Percentiles rank a stretch among this genome's conserved stretches.
Evolutionary conservation across 2,113 vertebrate genomes (phyloP).

Genomic region (Eulemur macaco): DNA sequence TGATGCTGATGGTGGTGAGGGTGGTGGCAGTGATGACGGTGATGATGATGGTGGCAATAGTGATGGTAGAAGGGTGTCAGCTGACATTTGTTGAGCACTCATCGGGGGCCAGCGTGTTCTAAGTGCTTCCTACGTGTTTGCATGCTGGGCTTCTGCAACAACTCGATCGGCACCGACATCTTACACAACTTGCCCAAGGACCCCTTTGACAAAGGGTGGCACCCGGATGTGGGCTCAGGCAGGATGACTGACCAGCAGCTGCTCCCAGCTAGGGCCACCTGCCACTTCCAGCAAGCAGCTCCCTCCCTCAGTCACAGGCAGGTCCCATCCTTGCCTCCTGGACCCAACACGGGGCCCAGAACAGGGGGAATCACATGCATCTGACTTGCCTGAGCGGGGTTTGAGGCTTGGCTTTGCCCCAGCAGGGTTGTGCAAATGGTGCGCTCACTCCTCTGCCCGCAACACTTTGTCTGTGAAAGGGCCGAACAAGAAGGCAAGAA

Average conservation of each 20-base stretch:
- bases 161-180: neutral
- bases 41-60: neutral
- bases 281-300: neutral
- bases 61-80: neutral
- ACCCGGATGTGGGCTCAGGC: neutral
- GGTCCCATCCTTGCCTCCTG: neutral
- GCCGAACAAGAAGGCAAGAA: neutral
- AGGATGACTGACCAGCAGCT: neutral
- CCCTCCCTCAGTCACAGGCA: neutral
- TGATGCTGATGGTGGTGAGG: accelerated
- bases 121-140: neutral
- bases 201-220: slow-evolving; percentile 19
- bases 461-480: neutral
- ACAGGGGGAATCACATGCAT: neutral
- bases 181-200: slow-evolving; percentile 5
- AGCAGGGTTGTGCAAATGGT: neutral
- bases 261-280: neutral
- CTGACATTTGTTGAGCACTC: neutral
- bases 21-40: accelerated
- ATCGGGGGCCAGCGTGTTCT: neutral
- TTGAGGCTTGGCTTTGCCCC: neutral
- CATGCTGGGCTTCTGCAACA: neutral
- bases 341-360: neutral
- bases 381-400: neutral
- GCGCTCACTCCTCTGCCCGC: neutral